Conservation (phyloP, 1,140 invertebrate genomes). For the Calliphora vicina region DNA sequence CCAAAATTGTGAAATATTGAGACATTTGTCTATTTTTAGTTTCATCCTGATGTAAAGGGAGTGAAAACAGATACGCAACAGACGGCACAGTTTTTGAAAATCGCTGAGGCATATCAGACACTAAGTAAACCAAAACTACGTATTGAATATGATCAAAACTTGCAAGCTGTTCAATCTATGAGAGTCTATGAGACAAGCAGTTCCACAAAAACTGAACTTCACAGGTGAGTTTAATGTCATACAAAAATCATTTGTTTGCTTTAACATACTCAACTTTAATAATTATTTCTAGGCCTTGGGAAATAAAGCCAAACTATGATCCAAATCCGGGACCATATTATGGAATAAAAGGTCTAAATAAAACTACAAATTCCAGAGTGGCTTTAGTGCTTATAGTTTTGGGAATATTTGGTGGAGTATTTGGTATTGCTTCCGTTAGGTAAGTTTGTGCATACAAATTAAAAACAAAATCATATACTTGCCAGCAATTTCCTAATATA, state of each 20-base stretch:
- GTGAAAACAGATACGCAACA: conserved; percentile 65
- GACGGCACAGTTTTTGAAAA: conserved; percentile 66
- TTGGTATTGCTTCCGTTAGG: conserved; percentile 68
- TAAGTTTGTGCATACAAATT: conserved; percentile 49
- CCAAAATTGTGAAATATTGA: not conserved
- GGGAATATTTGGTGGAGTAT: conserved; percentile 65
- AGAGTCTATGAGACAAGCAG: conserved; percentile 20
- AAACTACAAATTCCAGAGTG: conserved; percentile 67
- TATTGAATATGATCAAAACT: conserved; percentile 67
- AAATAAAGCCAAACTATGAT: conserved; percentile 53
- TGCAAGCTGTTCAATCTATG: conserved; percentile 30
- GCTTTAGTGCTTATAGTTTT: conserved; percentile 66
- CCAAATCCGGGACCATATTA: conserved; percentile 66
- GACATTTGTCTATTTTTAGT: conserved; percentile 43
- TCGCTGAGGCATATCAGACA: conserved; percentile 72
- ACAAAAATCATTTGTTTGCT: not conserved
- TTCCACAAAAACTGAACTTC: conserved; percentile 31
- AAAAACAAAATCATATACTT: not conserved
- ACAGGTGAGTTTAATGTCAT: conserved; percentile 19
- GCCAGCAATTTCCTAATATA: too few relatives aligned
- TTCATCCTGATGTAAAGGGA: conserved; percentile 71
- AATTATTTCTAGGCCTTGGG: conserved; percentile 57
- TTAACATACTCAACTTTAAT: not conserved
- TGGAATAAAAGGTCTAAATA: conserved; percentile 68
- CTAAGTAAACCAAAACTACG: conserved; percentile 68